These are phyloP conservation scores for Darevskia mixta DNA, from an alignment of 2,797 vertebrate species.

Conservation along the genomic window DNA sequence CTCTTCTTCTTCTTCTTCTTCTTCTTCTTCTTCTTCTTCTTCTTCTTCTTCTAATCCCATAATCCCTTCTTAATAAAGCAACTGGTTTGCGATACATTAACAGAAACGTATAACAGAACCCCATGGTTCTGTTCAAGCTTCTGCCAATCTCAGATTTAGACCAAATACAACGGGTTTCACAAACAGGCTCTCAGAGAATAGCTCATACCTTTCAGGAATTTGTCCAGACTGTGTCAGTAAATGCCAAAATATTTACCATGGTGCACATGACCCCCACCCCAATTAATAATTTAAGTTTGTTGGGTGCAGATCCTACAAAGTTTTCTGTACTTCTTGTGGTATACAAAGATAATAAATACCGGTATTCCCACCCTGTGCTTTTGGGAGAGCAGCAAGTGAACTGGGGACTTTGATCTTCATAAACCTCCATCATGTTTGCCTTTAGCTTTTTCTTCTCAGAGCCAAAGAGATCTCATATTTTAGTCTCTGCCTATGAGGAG, in stretches of 20 bases:
- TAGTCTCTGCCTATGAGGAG: not conserved
- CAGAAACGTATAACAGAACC: not conserved
- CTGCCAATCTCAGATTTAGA: not conserved
- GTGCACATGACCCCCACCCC: too few species aligned
- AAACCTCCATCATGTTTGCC: not conserved
- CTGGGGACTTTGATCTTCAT: not conserved
- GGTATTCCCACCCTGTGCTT: not conserved
- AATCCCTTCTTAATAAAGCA: not conserved
- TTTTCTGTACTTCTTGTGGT: not conserved
- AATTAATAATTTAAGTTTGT: too few species aligned
- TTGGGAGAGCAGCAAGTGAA: too few species aligned
- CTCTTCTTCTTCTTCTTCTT: too few species aligned
- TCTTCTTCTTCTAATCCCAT: too few species aligned
- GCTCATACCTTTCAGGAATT: not conserved
- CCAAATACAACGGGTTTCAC: not conserved
- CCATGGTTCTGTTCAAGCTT: not conserved
- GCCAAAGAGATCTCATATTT: not conserved
- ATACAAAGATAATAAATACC: not conserved
- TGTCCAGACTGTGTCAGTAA: not conserved
- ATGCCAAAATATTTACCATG: not conserved
- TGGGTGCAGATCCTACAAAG: too few species aligned
- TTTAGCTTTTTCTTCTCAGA: not conserved
- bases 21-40: too few species aligned
- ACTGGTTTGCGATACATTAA: too few species aligned
- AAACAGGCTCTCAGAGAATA: not conserved